A percentile compares a stretch with the other conserved stretches of the same genome.
Conservation (phyloP, 2,888 invertebrate species). For the Eurytoma adleriae region DNA sequence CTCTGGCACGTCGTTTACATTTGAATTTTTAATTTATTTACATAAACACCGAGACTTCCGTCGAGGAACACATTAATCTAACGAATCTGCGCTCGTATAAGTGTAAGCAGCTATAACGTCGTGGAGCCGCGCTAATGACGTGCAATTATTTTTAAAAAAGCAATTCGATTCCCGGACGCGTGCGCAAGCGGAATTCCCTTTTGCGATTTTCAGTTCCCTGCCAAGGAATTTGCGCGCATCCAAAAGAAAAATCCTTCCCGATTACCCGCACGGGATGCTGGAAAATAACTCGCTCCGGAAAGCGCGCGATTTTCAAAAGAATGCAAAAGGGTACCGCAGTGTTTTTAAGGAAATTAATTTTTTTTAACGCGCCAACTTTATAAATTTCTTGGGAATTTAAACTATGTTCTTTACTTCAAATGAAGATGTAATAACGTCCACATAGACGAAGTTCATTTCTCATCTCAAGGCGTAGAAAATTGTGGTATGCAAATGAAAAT, state of each 20-base stretch:
- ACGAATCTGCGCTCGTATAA: background rate
- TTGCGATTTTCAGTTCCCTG: conserved; percentile 32
- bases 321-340: too few species aligned
- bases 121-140: conserved; percentile 38
- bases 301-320: background rate
- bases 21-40: conserved; percentile 50
- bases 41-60: conserved; percentile 18
- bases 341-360: too few species aligned
- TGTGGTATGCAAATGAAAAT: too few species aligned
- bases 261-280: conserved; percentile 40
- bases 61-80: conserved; percentile 29
- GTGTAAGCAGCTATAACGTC: background rate
- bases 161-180: conserved; percentile 40
- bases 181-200: conserved; percentile 31
- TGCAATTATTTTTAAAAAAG: conserved; percentile 44
- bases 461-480: too few species aligned
- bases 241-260: conserved; percentile 27
- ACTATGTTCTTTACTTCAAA: too few species aligned
- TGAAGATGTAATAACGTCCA: too few species aligned
- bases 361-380: too few species aligned
- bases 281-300: background rate
- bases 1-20: conserved; percentile 17
- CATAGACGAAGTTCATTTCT: too few species aligned
- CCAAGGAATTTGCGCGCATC: conserved; percentile 19
- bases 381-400: too few species aligned